Base-by-base conservation (phyloP, 1,140 invertebrate species). In the Camponotus floridanus region DNA sequence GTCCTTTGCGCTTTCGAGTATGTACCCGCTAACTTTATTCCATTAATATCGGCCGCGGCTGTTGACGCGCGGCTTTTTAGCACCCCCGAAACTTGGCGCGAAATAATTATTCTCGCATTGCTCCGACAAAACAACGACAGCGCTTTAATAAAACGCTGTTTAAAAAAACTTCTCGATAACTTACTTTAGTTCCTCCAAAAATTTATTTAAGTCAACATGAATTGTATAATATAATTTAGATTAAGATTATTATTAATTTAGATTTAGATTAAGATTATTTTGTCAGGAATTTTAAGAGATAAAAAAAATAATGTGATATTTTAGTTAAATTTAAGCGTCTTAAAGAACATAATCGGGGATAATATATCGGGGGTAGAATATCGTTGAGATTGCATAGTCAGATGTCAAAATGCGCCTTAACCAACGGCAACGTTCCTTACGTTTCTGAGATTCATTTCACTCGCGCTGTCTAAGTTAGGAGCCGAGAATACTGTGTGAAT, bases 321-420 rank as follows among this genome's bases (percentile, higher is more conserved):
- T 67, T 65, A 65, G 0, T 65, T 65, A 1, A 15, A 33, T 48
- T 51, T 21, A 26, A 51, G 13, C 15, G 3, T 26, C 11, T 68
- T 61, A 36, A 13, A 51, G 33, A 18, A 6, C 8, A 36, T 65
- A 65, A 79, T 48, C 18, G 18, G 1, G 21, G 9, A 79, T 33
- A n/a, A n/a, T n/a, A n/a, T n/a, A n/a, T n/a, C n/a, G n/a, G n/a
- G n/a, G n/a, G 45, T 45, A 48, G 21, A 70, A 59, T 57, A 45
- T 61, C 73, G 55, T 84, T 81, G 76, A 84, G 84, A 88, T 90
- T 86, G 87, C 84, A 84, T 91, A 87, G 90, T 86, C n/a, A 18
- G 9, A n/a, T 67, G 89, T 89, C 91, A 91, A 88, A 64, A 61
- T 13, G 55, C 70, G 83, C 74, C 89, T 88, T 89, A 76, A 80